A percentile compares a stretch with the other conserved stretches of the same genome.
Conservation (phyloP, 2,113 vertebrate genomes). For the Xiphophorus maculatus region DNA sequence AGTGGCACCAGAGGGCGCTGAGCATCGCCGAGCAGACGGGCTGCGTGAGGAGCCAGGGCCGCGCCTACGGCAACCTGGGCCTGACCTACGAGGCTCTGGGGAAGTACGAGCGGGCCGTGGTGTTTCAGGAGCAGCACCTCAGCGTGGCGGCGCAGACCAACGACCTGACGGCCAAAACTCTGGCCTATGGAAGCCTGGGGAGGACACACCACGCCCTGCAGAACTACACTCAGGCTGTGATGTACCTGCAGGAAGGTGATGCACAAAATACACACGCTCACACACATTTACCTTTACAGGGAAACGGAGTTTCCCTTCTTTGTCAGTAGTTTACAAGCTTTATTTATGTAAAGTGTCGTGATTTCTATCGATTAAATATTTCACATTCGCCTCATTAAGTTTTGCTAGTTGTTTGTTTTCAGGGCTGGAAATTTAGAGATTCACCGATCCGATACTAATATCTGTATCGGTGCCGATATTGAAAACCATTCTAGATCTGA, state of each 20-base stretch:
- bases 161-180: conserved; percentile 89
- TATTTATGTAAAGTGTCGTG: too few relatives aligned
- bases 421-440: too few relatives aligned
- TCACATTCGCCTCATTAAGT: too few relatives aligned
- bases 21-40: conserved; percentile 91
- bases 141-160: conserved; percentile 95
- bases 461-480: too few relatives aligned
- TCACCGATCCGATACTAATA: too few relatives aligned
- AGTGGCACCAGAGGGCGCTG: conserved; percentile 94
- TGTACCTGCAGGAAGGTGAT: conserved; percentile 97
- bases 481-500: too few relatives aligned
- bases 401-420: too few relatives aligned
- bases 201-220: conserved; percentile 93
- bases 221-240: conserved; percentile 96
- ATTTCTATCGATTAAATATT: too few relatives aligned
- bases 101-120: conserved; percentile 91
- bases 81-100: conserved; percentile 93
- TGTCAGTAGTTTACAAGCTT: too few relatives aligned
- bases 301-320: too few relatives aligned
- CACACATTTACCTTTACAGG: neutral
- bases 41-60: conserved; percentile 87
- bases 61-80: conserved; percentile 94
- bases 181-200: conserved; percentile 93
- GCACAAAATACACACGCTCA: neutral
- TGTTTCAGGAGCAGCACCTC: conserved; percentile 95